phyloP scores from a whole-genome alignment of 2,113 vertebrate genomes.

The Albula glossodonta region DNA sequence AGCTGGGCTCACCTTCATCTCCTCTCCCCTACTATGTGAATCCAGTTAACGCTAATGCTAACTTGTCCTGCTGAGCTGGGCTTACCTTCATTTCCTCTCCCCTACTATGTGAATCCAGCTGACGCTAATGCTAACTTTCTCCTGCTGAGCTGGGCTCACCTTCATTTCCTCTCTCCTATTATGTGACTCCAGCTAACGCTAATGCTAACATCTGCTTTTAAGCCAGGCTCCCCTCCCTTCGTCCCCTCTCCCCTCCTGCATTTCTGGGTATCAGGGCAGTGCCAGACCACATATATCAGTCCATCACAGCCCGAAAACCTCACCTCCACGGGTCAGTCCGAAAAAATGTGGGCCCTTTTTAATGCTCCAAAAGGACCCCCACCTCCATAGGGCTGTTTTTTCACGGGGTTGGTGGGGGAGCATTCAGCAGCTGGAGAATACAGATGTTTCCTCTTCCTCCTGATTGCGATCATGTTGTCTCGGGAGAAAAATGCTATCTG shows the following conservation, averaged over 20 bases:
- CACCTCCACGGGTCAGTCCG: background rate
- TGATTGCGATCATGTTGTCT: conserved; percentile 68
- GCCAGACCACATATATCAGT: background rate
- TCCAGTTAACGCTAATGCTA: too few species aligned
- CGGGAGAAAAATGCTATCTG: conserved; percentile 82
- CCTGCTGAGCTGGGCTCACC: background rate
- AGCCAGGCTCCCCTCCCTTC: background rate
- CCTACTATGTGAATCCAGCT: background rate
- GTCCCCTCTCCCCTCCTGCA: too few species aligned
- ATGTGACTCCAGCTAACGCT: background rate
- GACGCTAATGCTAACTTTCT: background rate
- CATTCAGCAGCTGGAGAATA: conserved; percentile 54
- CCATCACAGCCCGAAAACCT: background rate
- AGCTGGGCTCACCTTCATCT: too few species aligned
- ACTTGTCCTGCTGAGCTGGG: background rate
- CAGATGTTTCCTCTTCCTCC: conserved; percentile 60
- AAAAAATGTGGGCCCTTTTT: conserved; percentile 31
- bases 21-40: too few species aligned
- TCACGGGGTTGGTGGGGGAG: background rate
- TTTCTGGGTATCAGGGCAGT: background rate
- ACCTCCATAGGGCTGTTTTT: background rate
- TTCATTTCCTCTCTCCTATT: too few species aligned
- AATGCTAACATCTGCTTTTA: background rate
- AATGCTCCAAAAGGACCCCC: background rate
- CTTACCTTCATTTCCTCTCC: background rate